These are phyloP conservation scores for Trididemnum nubilum DNA, from an alignment of 23 tunicate genomes.

Conservation along the genomic window DNA sequence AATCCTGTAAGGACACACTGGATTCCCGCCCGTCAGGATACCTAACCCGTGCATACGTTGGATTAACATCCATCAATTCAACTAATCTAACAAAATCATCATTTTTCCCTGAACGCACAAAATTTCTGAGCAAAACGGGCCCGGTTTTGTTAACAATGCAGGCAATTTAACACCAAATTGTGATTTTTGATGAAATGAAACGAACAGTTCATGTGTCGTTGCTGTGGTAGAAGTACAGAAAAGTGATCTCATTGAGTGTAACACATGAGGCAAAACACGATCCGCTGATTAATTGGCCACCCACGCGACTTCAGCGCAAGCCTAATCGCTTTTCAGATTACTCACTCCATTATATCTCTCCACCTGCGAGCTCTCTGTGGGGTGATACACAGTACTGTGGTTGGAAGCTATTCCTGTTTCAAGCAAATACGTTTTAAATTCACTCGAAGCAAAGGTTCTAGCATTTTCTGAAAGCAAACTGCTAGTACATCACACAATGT, in stretches of 20 bases:
- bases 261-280: slow-evolving; percentile 5
- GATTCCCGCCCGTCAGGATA: slow-evolving; percentile 34
- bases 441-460: not conserved
- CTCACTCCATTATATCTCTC: slow-evolving; percentile 30
- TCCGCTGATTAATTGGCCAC: not conserved
- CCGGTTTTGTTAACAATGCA: slow-evolving; percentile 10
- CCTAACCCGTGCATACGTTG: slow-evolving; percentile 20
- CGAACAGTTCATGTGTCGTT: slow-evolving; percentile 23
- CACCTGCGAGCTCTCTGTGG: slow-evolving; percentile 11
- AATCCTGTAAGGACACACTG: slow-evolving; percentile 19
- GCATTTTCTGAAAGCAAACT: slow-evolving; percentile 3
- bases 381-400: not conserved
- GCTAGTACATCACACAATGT: not conserved
- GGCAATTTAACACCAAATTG: not conserved
- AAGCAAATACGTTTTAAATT: not conserved
- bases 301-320: not conserved
- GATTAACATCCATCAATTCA: slow-evolving; percentile 31
- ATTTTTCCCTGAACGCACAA: slow-evolving; percentile 3
- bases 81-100: slow-evolving; percentile 22
- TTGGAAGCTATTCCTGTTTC: slow-evolving; percentile 9
- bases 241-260: slow-evolving; percentile 21
- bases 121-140: not conserved
- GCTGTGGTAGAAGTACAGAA: slow-evolving; percentile 19
- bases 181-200: slow-evolving; percentile 4
- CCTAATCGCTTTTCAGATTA: not conserved